Evolutionary conservation across 2,113 vertebrate species (phyloP).

Genomic region (Pteropus alecto): DNA sequence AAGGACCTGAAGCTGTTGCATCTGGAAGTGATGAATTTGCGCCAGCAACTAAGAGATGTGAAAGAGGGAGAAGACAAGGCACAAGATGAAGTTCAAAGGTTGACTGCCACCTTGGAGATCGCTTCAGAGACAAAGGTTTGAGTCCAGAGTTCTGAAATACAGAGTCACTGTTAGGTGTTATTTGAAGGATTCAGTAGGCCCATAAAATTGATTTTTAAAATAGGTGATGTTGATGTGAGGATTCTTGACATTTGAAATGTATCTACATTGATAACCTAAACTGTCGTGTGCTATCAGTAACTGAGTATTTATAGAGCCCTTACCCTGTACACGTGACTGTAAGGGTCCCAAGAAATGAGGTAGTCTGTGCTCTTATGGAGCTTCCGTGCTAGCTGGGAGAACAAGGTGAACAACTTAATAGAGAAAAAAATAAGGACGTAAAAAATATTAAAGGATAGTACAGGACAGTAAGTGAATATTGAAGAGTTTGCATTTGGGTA

Average conservation of each 20-base stretch:
- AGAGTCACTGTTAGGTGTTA: background rate
- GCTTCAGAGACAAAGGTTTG: constrained; percentile 80
- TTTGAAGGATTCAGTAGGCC: background rate
- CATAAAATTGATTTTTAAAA: background rate
- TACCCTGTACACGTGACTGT: background rate
- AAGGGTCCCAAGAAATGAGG: background rate
- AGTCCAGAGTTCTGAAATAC: background rate
- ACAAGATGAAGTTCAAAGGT: constrained; percentile 70
- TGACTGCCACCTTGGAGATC: constrained; percentile 79
- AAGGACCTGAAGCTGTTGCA: constrained; percentile 77
- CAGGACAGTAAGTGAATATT: background rate
- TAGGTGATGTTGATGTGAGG: background rate
- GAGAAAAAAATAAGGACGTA: background rate
- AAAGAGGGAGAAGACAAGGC: constrained; percentile 81
- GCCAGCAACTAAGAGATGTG: constrained; percentile 72
- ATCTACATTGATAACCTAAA: background rate
- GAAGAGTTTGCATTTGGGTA: background rate
- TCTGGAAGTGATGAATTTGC: constrained; percentile 77
- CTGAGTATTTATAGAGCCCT: background rate
- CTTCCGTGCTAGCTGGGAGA: background rate
- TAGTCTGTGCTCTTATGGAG: background rate
- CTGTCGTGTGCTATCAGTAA: background rate
- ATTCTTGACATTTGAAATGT: background rate
- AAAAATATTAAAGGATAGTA: background rate
- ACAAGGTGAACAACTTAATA: background rate